Evolutionary conservation across 2,888 invertebrate species (phyloP), one percentile per base, ranked within the genome.

Genomic region (Xanthostigma xanthostigma): DNA sequence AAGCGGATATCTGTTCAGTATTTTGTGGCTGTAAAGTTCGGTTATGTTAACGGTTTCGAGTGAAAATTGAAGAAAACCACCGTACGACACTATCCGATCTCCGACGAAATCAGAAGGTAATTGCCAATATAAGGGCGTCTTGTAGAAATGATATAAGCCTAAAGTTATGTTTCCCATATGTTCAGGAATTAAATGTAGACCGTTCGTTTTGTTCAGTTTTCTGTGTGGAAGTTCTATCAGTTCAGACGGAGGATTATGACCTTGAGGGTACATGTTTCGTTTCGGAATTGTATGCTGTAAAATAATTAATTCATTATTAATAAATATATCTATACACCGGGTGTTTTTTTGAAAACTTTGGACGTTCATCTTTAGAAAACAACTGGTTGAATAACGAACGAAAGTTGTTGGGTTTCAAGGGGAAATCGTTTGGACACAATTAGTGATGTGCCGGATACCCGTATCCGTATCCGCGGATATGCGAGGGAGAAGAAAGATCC

Each of bases 11-110:
- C 76, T 72, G 2, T 72, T 67, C 38, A 81, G 61, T 3, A 80
- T 71, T 5, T 68, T 66, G 1, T 71, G 65, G 10, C 44, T 39
- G 36, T 49, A 42, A n/a, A 50, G 50, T 11, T 69, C 67, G 47
- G 69, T 64, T 17, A 64, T 64, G 36, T 78, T 74, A 14, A 78
- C 70, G 36, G 73, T 72, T 0, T 76, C 72, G 53, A 82, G 81
- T 46, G 83, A 76, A 63, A 94, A 94, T 53, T 84, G 74, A 44
- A 97, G 68, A 53, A 79, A 79, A 5, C 96, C 96, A 33, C 92
- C 93, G 66, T 97, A 97, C 17, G 94, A 92, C 52, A 85, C 75
- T 12, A 90, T 82, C 64, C 84, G 72, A 67, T 97, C 97, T 0
- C 91, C 92, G 11, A 85, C 75, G 65, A 94, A 90, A 47, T 79